These are phyloP conservation scores for Aldabrachelys gigantea DNA, from an alignment of 2,113 vertebrate genomes.

Conservation along the genomic window DNA sequence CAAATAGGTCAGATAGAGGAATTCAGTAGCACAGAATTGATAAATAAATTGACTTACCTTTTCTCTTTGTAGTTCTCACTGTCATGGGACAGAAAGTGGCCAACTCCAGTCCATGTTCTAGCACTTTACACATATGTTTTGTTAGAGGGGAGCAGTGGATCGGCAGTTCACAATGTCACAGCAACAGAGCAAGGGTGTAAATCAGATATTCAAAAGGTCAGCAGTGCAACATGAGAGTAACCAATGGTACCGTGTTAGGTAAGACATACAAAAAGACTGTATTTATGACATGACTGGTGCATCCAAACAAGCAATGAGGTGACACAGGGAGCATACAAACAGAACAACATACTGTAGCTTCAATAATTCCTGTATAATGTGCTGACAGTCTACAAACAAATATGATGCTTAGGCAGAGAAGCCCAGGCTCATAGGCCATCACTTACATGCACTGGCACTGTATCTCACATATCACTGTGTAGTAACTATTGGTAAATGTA, in stretches of 20 bases:
- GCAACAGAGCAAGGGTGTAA: not conserved
- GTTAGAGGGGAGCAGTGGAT: not conserved
- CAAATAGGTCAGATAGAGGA: not conserved
- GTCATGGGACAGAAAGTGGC: not conserved
- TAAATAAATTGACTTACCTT: not conserved
- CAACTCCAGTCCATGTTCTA: not conserved
- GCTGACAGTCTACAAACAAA: not conserved
- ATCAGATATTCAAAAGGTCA: not conserved
- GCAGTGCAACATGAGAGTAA: not conserved
- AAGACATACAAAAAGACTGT: not conserved
- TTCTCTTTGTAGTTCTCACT: not conserved
- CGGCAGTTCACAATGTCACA: not conserved
- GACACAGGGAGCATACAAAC: fast-evolving
- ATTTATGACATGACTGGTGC: fast-evolving
- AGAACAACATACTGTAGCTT: not conserved
- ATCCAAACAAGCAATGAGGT: not conserved
- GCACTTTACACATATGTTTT: not conserved
- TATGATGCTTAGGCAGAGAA: not conserved
- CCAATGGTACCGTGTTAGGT: fast-evolving
- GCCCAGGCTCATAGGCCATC: not conserved
- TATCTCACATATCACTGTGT: not conserved
- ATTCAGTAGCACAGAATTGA: not conserved
- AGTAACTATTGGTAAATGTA: not conserved
- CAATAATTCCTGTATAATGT: not conserved
- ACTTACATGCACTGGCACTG: fast-evolving